Base-by-base conservation (phyloP, 2,888 invertebrate species). In the Aspidiotus destructor region DNA sequence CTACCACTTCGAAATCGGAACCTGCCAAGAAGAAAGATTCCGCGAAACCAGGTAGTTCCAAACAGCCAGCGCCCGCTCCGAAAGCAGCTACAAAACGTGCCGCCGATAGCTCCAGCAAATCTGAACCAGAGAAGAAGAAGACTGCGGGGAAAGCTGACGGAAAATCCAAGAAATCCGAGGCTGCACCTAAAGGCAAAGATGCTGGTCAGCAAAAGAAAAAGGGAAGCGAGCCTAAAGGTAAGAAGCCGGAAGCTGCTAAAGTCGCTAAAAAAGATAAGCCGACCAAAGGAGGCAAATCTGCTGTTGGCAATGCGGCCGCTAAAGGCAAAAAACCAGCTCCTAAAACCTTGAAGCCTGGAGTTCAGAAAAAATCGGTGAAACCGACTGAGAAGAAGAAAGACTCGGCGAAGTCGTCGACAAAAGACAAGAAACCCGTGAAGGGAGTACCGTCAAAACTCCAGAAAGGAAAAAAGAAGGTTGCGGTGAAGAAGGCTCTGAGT, bases 21-120 rank as follows among this genome's bases (percentile, higher is more conserved):
- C 76, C 77, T 41, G 73, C 76, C 1, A 73, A 76, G 7, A 75
- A 75, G 11, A 84, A 81, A 54, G 79, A 77, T 40, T 71, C 74
- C 17, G 73, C 80, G n/a, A 78, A 78, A 13, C 76, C 79, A 7
- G 74, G 74, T 58, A 72, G 76, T 55, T 74, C 76, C 11, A 70
- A 71, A 48, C 62, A 72, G 42, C 69, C 68, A 41, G 64, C 70
- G 55, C 68, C 68, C 15, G 28, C 70, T 60, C 58, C 64, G 6
- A 70, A 72, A 28, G 74, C 77, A n/a, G 72, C 72, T 8, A 70
- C 72, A 73, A 79, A 79, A 71, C 77, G 78, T 58, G 78, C 77
- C 11, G 77, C 78, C 54, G 68, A 73, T 8, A 72, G 73, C 60
- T 72, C 73, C 8, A 73, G 74, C 42, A 74, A 76, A 8, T 70